Evolutionary conservation across 2,113 vertebrate genomes (phyloP).

Genomic region (Felis catus): DNA sequence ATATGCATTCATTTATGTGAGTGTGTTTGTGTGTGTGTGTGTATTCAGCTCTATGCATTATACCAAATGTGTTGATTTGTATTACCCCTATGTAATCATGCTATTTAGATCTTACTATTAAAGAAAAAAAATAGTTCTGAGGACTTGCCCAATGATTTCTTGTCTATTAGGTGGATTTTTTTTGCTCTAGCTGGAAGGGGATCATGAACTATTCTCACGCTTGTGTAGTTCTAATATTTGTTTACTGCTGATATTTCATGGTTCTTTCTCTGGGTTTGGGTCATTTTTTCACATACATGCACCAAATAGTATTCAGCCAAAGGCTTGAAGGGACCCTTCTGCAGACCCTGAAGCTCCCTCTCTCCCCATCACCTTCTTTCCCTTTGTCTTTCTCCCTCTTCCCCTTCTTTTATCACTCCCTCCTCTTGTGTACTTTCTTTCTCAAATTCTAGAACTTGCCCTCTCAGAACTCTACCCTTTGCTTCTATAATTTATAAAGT

Average conservation of each 20-base stretch:
- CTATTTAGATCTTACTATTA: background rate
- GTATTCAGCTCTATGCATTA: background rate
- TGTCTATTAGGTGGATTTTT: background rate
- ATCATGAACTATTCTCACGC: background rate
- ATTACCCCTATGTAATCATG: background rate
- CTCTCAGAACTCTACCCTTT: background rate
- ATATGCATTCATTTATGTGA: too few relatives aligned
- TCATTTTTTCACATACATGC: background rate
- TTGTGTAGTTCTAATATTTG: background rate
- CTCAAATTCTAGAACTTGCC: background rate
- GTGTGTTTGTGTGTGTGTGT: background rate
- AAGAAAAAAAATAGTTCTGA: background rate
- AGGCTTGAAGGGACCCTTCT: background rate
- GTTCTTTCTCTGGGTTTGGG: background rate
- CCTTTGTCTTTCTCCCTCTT: background rate
- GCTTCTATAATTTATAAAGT: background rate
- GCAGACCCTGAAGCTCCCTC: background rate
- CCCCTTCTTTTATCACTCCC: background rate
- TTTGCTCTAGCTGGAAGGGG: background rate
- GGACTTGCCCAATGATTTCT: background rate
- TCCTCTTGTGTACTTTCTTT: background rate
- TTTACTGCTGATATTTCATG: background rate
- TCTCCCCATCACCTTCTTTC: background rate
- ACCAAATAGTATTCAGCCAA: background rate
- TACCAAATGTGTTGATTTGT: background rate